Conservation (phyloP, 1,140 invertebrate genomes). For the Protaetia brevitarsis region DNA sequence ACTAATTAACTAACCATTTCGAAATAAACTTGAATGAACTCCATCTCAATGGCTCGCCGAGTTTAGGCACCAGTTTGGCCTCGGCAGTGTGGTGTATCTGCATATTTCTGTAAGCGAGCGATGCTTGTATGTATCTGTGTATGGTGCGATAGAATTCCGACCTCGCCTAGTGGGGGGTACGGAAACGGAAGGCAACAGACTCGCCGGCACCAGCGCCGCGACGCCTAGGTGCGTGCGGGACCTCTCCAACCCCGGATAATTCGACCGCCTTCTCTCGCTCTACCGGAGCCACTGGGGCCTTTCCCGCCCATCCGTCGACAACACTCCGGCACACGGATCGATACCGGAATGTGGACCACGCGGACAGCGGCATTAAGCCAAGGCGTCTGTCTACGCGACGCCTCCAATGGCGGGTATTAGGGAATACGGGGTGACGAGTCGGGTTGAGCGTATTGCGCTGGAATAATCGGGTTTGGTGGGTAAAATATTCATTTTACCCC, state of each 20-base stretch:
- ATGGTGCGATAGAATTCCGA: neutral
- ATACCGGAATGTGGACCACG: conserved; percentile 24
- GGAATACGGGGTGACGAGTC: neutral
- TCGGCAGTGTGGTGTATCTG: too few relatives aligned
- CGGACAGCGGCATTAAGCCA: conserved; percentile 1
- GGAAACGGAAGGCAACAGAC: conserved; percentile 20
- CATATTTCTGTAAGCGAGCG: neutral
- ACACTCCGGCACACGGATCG: conserved; percentile 18
- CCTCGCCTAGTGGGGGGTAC: neutral
- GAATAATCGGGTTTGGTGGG: neutral
- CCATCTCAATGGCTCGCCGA: neutral
- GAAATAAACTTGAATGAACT: conserved; percentile 1
- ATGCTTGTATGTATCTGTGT: neutral
- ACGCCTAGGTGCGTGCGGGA: conserved; percentile 23
- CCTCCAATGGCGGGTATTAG: neutral
- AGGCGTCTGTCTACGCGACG: neutral
- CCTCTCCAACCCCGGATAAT: conserved; percentile 22
- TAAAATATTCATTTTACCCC: neutral
- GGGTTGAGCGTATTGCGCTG: neutral
- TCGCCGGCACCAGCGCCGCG: conserved; percentile 24
- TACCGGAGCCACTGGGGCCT: neutral
- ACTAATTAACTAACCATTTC: conserved; percentile 1
- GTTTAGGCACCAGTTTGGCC: neutral
- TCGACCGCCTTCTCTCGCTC: conserved; percentile 4
- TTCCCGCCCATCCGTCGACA: neutral